Conservation (phyloP, 2,888 invertebrate species). For the Dinocampus coccinellae region DNA sequence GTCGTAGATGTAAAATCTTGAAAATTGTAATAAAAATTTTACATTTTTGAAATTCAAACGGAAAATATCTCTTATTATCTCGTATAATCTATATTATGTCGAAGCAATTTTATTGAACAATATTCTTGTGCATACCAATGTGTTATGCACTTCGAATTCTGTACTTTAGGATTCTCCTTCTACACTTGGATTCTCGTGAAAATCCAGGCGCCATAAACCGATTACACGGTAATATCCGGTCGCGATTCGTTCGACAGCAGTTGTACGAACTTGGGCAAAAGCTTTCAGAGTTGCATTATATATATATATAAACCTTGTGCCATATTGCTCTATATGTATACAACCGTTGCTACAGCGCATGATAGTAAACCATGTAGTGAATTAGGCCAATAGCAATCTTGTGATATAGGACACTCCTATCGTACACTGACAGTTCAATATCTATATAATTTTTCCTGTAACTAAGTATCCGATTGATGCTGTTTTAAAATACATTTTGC, state of each 20-base stretch:
- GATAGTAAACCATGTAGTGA: background rate
- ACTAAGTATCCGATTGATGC: background rate
- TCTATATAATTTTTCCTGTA: background rate
- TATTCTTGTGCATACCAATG: background rate
- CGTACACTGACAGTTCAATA: background rate
- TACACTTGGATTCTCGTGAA: background rate
- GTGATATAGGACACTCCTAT: background rate
- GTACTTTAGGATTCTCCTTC: background rate
- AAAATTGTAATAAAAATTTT: too few relatives aligned
- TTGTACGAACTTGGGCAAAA: constrained; percentile 6
- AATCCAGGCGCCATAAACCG: constrained; percentile 40
- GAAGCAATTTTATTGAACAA: background rate
- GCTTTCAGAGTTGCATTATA: background rate
- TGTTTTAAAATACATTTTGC: background rate
- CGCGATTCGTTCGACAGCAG: background rate
- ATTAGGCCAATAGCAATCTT: background rate
- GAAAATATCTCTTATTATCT: too few relatives aligned
- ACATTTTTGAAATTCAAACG: too few relatives aligned
- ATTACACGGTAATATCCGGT: constrained; percentile 45
- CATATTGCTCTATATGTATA: background rate
- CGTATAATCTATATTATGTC: background rate
- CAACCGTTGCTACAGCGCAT: background rate
- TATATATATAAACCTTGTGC: too few relatives aligned
- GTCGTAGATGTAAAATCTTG: too few relatives aligned
- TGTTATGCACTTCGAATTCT: background rate